A percentile compares a stretch with the other conserved stretches of the same genome.
These are phyloP conservation scores for Picus viridis DNA, from an alignment of 2,797 vertebrate species.

Conservation along the genomic window DNA sequence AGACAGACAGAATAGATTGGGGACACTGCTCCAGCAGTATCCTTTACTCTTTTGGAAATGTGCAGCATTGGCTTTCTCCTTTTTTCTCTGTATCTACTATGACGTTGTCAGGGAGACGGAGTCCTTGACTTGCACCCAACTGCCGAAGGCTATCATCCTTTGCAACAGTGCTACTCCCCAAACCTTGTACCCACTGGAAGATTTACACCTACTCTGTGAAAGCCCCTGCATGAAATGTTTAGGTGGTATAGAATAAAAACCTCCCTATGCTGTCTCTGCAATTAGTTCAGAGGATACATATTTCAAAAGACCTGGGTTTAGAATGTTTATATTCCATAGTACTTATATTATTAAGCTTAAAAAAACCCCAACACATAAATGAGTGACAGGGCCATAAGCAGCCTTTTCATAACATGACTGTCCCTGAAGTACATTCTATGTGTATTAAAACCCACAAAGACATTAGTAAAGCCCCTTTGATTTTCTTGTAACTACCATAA, in stretches of 20 bases:
- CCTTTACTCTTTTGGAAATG: constrained; percentile 45
- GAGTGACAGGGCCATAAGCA: background rate
- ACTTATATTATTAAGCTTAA: background rate
- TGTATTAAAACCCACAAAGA: background rate
- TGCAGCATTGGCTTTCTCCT: constrained; percentile 25
- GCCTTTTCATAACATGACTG: background rate
- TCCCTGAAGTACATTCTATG: background rate
- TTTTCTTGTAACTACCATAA: background rate
- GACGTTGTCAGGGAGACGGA: constrained; percentile 3
- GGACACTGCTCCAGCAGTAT: constrained; percentile 33
- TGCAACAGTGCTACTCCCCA: background rate
- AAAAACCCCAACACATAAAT: background rate
- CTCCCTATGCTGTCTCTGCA: background rate
- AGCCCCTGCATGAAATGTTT: background rate
- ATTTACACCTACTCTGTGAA: background rate
- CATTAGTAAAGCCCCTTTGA: background rate
- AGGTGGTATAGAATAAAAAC: background rate
- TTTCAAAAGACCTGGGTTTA: background rate
- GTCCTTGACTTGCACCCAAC: background rate
- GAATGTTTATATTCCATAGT: background rate
- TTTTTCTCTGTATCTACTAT: background rate
- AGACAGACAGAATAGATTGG: constrained; percentile 56
- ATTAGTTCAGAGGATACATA: background rate
- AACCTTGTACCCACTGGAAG: background rate
- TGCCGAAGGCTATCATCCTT: background rate